These are phyloP conservation scores for Pegea sp. DNA, from an alignment of 23 tunicate species.

Conservation along the genomic window DNA sequence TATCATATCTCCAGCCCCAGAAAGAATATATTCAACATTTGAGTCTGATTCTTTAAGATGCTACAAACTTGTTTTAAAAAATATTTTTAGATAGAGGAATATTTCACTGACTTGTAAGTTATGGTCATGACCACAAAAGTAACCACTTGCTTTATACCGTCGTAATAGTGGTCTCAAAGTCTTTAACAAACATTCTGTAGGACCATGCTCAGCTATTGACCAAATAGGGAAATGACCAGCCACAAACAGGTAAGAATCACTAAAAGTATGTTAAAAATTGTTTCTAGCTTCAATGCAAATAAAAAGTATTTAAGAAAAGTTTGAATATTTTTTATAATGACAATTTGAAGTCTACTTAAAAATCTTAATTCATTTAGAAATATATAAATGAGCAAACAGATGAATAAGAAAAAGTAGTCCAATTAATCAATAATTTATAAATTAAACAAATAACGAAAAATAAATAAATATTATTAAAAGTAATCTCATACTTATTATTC, in stretches of 20 bases:
- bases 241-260: conserved; percentile 41
- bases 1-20: conserved; percentile 71
- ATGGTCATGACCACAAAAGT: conserved; percentile 84
- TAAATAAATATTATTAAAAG: neutral
- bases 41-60: conserved; percentile 41
- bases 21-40: conserved; percentile 46
- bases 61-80: conserved; percentile 2
- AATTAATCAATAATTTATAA: neutral
- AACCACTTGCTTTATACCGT: conserved; percentile 40
- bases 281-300: neutral
- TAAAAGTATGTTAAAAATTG: conserved; percentile 2
- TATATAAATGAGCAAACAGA: neutral
- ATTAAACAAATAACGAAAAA: neutral
- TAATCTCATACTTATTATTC: conserved; percentile 10
- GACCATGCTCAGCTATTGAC: conserved; percentile 96
- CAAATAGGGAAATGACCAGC: conserved; percentile 87
- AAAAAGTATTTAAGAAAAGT: neutral
- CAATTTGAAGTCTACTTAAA: too few relatives aligned
- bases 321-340: too few relatives aligned
- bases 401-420: neutral
- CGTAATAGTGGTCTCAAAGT: conserved; percentile 49
- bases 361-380: neutral
- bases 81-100: neutral
- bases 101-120: conserved; percentile 31
- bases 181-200: conserved; percentile 51